Evolutionary conservation across 2,797 vertebrate genomes (phyloP), one percentile per base, ranked within the genome.

Genomic region (Microctenopoma lineatum): DNA sequence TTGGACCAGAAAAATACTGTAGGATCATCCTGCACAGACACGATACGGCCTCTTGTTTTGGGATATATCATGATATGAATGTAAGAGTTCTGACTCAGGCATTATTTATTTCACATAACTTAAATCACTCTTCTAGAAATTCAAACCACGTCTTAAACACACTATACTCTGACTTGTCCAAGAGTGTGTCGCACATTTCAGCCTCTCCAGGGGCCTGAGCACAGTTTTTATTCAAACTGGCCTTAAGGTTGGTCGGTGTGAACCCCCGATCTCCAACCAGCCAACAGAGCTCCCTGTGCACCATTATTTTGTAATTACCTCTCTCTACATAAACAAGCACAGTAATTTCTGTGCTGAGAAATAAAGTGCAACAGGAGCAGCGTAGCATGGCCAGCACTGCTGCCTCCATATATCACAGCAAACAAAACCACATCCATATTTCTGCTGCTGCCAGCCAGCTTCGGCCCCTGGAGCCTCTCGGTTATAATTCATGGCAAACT

Each of bases 251-350:
- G 42, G 58, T 67, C 76, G 69, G 66, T 80, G 70, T 73, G 67
- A 86, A 76, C 77, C 75, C 62, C 65, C 77, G 71, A 87, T 81
- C 77, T 61, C 61, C 51, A 42, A 75, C 83, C 68, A 77, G 73
- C 72, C 74, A 77, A 69, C 59, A 46, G 73, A 80, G 50, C 74
- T 71, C 77, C 63, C 73, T 54, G 25, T 66, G 81, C 66, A 62
- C 78, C 72, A 90, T 90, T 87, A 90, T 81, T 73, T 46, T 73
- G 81, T 86, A 88, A 92, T 91, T 90, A 91, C 83, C 72, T 84
- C 73, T 81, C 59, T 68, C 75, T 82, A 81, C 83, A 84, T 89
- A 88, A 91, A 90, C 84, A 87, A 84, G 83, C 75, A 58, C 47
- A 45, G 85, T 88, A 79, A 90, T 90, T 87, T 84, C 85, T 81